Evolutionary conservation across 2,888 invertebrate species (phyloP), one percentile per base, ranked within the genome.

Genomic region (Acanthacorydalis orientalis): DNA sequence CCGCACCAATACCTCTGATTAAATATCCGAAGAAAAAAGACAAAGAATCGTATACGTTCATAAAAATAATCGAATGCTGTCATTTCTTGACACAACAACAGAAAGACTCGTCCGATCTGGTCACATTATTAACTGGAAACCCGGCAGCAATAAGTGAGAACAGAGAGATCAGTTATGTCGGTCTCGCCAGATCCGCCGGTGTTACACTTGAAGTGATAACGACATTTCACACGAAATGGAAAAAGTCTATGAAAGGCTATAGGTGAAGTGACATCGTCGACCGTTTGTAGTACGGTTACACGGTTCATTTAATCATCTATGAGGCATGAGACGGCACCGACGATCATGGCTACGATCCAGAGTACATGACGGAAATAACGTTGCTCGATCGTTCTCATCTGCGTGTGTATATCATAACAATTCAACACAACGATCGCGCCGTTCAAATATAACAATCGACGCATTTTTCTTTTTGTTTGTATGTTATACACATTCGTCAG

Each of bases 211-310:
- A 90, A 64, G 78, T 82, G 59, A 83, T 91, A 55, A 79, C 78
- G 55, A 78, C 80, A 54, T 92, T 91, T 71, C 83, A 85, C 68
- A 70, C 77, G 43, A 88, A 86, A 67, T 91, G 89, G 83, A 87
- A 87, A 62, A 80, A 82, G 56, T 73, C 77, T 31, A 69, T 73
- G 50, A 77, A 77, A 58, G 76, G 74, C 57, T 77, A 76, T 55
- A 76, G 78, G 64, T 78, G 77, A 77, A 65, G 23, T 23, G 23
- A 23, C 23, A 23, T 23, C 23, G 23, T 23, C 23, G 23, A 23
- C 23, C 23, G 23, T 23, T 23, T 23, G 23, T 23, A 23, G 23
- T 23, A 23, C 23, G 23, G 23, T 23, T 23, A 23, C 23, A 23
- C 23, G 23, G 23, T 23, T 23, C 23, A 23, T 23, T 23, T 23